Percentiles rank a stretch among this genome's conserved stretches.
Conservation (phyloP, 2,888 invertebrate genomes). For the Thelaira solivaga region DNA sequence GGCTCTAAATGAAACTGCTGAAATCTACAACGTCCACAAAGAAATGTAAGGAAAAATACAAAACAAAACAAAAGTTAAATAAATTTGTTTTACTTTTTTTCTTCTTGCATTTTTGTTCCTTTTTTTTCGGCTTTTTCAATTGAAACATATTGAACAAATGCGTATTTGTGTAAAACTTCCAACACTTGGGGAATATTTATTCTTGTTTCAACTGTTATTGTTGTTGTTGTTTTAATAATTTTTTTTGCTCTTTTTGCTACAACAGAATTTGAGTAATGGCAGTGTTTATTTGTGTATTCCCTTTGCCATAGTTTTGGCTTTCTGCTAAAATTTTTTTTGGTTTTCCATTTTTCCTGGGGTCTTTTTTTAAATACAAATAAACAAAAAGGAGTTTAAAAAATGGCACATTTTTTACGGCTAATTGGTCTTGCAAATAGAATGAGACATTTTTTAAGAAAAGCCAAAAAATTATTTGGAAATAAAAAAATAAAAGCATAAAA, state of each 20-base stretch:
- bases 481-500: neutral
- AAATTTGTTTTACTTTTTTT: neutral
- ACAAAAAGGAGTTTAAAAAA: neutral
- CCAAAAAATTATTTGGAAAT: neutral
- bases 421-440: slow-evolving; percentile 34
- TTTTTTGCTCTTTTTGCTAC: slow-evolving; percentile 1
- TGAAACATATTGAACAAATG: slow-evolving; percentile 45
- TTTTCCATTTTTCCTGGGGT: neutral
- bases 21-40: slow-evolving; percentile 12
- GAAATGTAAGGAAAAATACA: neutral
- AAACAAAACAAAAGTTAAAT: neutral
- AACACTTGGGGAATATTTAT: slow-evolving; percentile 8
- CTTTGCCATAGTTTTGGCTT: neutral
- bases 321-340: neutral
- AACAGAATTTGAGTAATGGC: slow-evolving; percentile 16
- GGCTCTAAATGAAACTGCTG: neutral
- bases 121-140: neutral
- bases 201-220: too few relatives aligned
- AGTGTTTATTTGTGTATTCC: slow-evolving; percentile 24
- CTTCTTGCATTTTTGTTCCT: neutral
- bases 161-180: slow-evolving; percentile 14
- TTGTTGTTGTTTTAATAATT: neutral
- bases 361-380: slow-evolving; percentile 4
- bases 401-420: slow-evolving; percentile 17
- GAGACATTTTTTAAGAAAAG: slow-evolving; percentile 3